Conservation (phyloP, 2,113 vertebrate species). For the Nannospalax galili region DNA sequence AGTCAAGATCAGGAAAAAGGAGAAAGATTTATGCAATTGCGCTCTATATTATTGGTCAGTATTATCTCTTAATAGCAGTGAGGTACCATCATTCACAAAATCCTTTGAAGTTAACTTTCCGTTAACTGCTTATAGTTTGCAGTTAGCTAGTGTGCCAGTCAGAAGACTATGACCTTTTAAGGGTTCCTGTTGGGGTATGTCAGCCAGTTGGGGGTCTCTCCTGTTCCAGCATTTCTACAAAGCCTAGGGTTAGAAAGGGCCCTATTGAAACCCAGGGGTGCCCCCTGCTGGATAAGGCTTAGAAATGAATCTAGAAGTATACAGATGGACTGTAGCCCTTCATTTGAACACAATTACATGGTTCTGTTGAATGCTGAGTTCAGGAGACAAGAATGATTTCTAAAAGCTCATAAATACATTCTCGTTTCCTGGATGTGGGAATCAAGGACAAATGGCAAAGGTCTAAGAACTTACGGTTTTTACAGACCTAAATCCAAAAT, state of each 20-base stretch:
- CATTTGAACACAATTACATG: not conserved
- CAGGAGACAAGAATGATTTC: conserved; percentile 26
- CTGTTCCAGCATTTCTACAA: not conserved
- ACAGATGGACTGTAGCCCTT: not conserved
- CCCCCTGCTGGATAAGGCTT: conserved; percentile 72
- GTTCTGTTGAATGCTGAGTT: not conserved
- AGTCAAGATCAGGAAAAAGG: not conserved
- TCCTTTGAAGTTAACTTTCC: not conserved
- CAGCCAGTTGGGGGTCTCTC: not conserved
- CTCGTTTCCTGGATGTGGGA: not conserved
- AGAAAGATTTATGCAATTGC: not conserved
- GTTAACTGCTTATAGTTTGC: not conserved
- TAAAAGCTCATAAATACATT: not conserved
- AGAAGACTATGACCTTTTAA: not conserved
- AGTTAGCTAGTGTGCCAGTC: not conserved
- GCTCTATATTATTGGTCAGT: not conserved
- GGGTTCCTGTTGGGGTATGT: not conserved
- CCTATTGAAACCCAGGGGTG: conserved; percentile 53
- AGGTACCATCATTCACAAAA: not conserved
- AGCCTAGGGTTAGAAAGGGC: not conserved
- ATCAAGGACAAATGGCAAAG: not conserved
- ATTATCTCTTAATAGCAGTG: not conserved
- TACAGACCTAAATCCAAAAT: conserved; percentile 19
- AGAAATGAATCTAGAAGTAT: not conserved
- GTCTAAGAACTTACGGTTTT: not conserved